Conservation (phyloP, 2,888 invertebrate genomes). For the Nomada goodeniana region DNA sequence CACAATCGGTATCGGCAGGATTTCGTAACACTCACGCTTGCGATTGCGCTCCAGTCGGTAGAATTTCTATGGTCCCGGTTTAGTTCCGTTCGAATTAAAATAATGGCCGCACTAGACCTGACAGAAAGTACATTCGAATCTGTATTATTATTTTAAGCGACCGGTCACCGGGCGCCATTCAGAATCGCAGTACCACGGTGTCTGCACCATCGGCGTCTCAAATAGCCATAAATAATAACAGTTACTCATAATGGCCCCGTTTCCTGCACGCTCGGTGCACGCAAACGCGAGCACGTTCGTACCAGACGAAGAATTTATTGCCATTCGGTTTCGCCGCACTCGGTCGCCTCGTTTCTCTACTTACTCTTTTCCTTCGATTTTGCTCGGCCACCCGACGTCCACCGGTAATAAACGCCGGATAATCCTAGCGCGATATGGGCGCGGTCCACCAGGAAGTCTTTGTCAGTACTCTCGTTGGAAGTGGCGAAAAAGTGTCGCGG, state of each 20-base stretch:
- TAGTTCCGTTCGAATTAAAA: too few relatives aligned
- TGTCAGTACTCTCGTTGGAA: not conserved
- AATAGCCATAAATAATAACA: conserved; percentile 35
- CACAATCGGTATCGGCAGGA: too few relatives aligned
- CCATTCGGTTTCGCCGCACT: conserved; percentile 9
- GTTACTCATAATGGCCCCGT: not conserved
- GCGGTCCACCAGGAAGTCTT: conserved; percentile 4
- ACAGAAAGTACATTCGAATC: too few relatives aligned
- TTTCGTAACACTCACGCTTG: too few relatives aligned
- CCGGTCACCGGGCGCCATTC: too few relatives aligned
- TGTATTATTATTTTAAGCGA: not conserved
- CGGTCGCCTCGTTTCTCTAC: conserved; percentile 29
- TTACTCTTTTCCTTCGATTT: conserved; percentile 22
- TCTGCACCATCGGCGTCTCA: not conserved
- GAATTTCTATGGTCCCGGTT: too few relatives aligned
- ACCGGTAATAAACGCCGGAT: conserved; percentile 55
- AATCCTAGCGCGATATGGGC: conserved; percentile 43
- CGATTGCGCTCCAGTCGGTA: too few relatives aligned
- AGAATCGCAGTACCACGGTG: not conserved
- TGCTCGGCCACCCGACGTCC: conserved; percentile 32
- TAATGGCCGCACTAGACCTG: too few relatives aligned
- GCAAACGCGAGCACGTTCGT: conserved; percentile 6
- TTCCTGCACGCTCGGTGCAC: not conserved
- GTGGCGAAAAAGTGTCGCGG: conserved; percentile 16
- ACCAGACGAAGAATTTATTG: conserved; percentile 38